Evolutionary conservation across 2,888 invertebrate species (phyloP), one percentile per base, ranked within the genome.

Genomic region (Meta bourneti): DNA sequence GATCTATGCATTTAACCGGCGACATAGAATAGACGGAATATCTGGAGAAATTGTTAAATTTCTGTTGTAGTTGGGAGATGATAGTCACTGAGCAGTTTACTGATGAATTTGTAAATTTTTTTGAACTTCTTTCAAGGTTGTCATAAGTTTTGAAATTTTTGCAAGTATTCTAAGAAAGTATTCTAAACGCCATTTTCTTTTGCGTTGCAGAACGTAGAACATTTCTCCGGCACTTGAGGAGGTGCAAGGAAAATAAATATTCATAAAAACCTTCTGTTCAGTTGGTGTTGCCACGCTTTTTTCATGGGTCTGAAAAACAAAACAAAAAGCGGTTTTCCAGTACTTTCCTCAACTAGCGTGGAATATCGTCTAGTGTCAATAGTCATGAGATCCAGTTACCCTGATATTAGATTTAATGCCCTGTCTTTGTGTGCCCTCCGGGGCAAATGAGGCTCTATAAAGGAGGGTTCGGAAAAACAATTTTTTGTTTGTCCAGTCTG

Each of bases 271-370:
- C 74, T 75, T 75, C 48, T 85, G 74, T 85, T 85, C 54, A 85
- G 84, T 19, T n/a, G 48, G 75, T 61, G 61, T 48, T 75, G 75
- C 61, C 84, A 85, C 61, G 75, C 84, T 74, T 13, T 48, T 16
- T 51, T 74, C 84, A 8, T 6, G 61, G 16, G 16, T 61, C 0
- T 16, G 1, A 61, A 61, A 61, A 61, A 34, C 54, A 71, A 85
- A 49, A 85, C 49, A 74, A 85, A 48, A 85, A 69, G 52, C 19
- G 52, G 48, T 85, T 74, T 85, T 85, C 84, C 54, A 72, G 75
- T 85, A 85, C 81, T 82, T 82, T 71, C 4, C 34, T n/a, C 11
- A 71, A 71, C 54, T 79, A 6, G 34, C 8, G 81, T 51, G 70
- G 81, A 7, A 61, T 70, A 71, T 82, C 70, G 71, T 79, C 61